These are phyloP conservation scores for Zelleria hepariella DNA, from an alignment of 2,888 invertebrate genomes.

Conservation along the genomic window DNA sequence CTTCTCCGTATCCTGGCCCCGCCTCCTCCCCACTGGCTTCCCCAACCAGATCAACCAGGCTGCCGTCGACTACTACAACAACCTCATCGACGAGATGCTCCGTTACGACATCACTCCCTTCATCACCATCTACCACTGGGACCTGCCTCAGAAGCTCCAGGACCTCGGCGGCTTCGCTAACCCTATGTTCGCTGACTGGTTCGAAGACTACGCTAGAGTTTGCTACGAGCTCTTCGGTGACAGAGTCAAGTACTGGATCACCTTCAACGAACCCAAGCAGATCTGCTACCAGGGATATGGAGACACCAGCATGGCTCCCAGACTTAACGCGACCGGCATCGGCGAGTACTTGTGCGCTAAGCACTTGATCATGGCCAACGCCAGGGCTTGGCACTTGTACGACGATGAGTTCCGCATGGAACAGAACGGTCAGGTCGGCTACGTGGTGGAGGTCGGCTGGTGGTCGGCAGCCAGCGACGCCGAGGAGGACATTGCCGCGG, in stretches of 20 bases:
- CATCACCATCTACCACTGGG: conserved; percentile 71
- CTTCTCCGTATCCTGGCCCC: conserved; percentile 75
- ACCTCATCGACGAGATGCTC: conserved; percentile 73
- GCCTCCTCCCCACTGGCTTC: conserved; percentile 74
- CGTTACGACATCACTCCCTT: conserved; percentile 68
- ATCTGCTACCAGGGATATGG: conserved; percentile 10
- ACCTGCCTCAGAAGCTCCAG: conserved; percentile 64
- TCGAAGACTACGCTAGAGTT: conserved; percentile 60
- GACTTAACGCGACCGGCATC: conserved; percentile 36
- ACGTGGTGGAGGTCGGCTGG: background rate
- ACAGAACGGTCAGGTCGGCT: background rate
- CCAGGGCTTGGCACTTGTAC: conserved; percentile 67
- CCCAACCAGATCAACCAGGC: conserved; percentile 67
- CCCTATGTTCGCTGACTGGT: conserved; percentile 58
- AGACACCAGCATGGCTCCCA: conserved; percentile 27
- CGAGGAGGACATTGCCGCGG: conserved; percentile 35
- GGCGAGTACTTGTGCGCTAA: conserved; percentile 66
- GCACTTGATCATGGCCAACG: conserved; percentile 69
- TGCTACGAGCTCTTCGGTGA: conserved; percentile 60
- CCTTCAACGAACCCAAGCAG: conserved; percentile 69
- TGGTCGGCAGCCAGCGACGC: conserved; percentile 24
- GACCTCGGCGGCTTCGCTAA: conserved; percentile 70
- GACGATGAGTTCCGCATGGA: conserved; percentile 37
- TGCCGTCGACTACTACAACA: conserved; percentile 77
- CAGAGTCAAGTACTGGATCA: conserved; percentile 71